Percentiles rank a stretch among this genome's conserved stretches.
Conservation (phyloP, 2,797 vertebrate genomes). For the Sebastes hopkinsi region DNA sequence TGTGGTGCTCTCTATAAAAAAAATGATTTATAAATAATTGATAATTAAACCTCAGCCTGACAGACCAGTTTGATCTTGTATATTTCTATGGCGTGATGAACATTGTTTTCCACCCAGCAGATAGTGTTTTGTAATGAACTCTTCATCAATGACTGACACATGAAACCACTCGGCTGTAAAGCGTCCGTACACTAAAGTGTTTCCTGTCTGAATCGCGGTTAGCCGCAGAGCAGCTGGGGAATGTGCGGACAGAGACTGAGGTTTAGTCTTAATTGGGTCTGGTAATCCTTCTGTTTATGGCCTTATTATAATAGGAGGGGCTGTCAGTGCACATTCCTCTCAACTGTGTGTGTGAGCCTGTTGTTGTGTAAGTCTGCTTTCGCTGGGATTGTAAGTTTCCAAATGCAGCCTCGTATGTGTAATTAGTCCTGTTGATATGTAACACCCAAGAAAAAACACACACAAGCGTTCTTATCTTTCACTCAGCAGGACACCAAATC, state of each 20-base stretch:
- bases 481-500: slow-evolving; percentile 11
- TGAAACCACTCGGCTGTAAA: slow-evolving; percentile 37
- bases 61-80: background rate
- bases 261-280: slow-evolving; percentile 74
- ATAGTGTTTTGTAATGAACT: slow-evolving; percentile 12
- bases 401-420: slow-evolving; percentile 7
- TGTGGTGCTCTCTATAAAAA: too few relatives aligned
- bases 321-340: slow-evolving; percentile 67
- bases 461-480: slow-evolving; percentile 20
- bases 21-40: background rate
- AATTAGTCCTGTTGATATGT: slow-evolving; percentile 4
- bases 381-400: background rate
- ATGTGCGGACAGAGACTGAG: slow-evolving; percentile 69
- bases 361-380: slow-evolving; percentile 18
- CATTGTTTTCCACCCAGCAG: slow-evolving; percentile 17
- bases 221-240: slow-evolving; percentile 66
- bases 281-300: slow-evolving; percentile 73
- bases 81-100: background rate
- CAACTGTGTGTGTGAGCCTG: slow-evolving; percentile 20
- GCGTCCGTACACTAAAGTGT: slow-evolving; percentile 50
- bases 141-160: slow-evolving; percentile 22
- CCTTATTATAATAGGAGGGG: slow-evolving; percentile 57
- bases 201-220: slow-evolving; percentile 64
- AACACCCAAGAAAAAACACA: background rate
- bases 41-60: background rate